These are phyloP conservation scores for Ceyx cyanopectus DNA, from an alignment of 2,113 vertebrate species.

Conservation along the genomic window DNA sequence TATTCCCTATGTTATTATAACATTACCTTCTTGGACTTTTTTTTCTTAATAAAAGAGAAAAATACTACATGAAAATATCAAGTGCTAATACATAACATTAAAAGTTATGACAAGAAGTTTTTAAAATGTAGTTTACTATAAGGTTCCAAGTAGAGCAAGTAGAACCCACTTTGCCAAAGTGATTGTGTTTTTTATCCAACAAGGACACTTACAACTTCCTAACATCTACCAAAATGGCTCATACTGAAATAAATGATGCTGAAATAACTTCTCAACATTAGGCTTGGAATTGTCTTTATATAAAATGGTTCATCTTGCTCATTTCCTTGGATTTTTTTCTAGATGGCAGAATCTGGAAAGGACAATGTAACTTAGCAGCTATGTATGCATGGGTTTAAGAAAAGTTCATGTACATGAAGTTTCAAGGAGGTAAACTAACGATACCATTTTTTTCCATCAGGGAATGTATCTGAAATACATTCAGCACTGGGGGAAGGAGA, in stretches of 20 bases:
- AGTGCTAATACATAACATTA: accelerated
- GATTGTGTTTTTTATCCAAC: not conserved
- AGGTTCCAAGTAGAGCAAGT: not conserved
- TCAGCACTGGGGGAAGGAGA: accelerated
- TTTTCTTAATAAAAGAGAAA: not conserved
- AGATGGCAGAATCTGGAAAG: not conserved
- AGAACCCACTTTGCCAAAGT: not conserved
- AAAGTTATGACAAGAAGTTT: not conserved
- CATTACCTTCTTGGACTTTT: not conserved
- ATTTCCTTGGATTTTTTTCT: not conserved
- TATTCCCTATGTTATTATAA: not conserved
- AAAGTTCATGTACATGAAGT: not conserved
- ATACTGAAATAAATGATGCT: not conserved
- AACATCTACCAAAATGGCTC: not conserved
- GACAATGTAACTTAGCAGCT: not conserved
- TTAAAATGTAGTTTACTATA: not conserved
- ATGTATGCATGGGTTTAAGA: not conserved
- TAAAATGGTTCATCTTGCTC: not conserved
- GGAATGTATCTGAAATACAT: not conserved
- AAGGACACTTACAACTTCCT: not conserved
- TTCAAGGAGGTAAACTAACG: not conserved
- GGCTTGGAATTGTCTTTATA: not conserved
- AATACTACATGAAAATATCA: not conserved
- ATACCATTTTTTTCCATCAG: not conserved
- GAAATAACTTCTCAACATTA: not conserved